These are phyloP conservation scores for Cynodonichthys magdalenae DNA, from an alignment of 2,797 vertebrate species.

Conservation along the genomic window DNA sequence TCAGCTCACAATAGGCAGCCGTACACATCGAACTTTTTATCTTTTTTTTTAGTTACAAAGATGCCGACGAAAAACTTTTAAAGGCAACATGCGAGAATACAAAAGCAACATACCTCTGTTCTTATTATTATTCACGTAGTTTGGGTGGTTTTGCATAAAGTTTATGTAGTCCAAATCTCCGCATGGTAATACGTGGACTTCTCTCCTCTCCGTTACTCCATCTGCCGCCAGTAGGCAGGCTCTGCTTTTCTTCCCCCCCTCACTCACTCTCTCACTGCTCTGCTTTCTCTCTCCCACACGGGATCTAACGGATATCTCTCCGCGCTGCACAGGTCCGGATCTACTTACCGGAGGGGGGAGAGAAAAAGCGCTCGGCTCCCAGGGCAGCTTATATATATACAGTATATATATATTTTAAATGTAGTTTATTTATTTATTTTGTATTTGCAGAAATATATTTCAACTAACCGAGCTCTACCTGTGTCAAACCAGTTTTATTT, in stretches of 20 bases:
- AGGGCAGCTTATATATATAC: conserved; percentile 1
- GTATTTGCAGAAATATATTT: not conserved
- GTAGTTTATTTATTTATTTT: not conserved
- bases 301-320: conserved; percentile 72
- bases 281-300: conserved; percentile 52
- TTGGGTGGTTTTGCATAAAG: conserved; percentile 76
- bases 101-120: conserved; percentile 69
- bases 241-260: conserved; percentile 22
- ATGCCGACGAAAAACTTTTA: conserved; percentile 15
- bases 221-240: conserved; percentile 53
- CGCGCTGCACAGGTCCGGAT: conserved; percentile 81
- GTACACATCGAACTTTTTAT: conserved; percentile 49
- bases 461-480: not conserved
- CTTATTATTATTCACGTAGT: conserved; percentile 55
- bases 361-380: conserved; percentile 43
- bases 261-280: conserved; percentile 17
- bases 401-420: conserved; percentile 13
- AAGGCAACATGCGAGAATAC: not conserved
- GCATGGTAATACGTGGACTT: conserved; percentile 78
- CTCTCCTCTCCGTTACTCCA: conserved; percentile 63
- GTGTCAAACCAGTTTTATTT: not conserved
- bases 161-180: conserved; percentile 77
- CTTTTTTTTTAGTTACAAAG: conserved; percentile 20
- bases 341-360: conserved; percentile 78
- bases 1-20: conserved; percentile 48